phyloP scores from a whole-genome alignment of 2,113 vertebrate species.

The Coturnix japonica region DNA sequence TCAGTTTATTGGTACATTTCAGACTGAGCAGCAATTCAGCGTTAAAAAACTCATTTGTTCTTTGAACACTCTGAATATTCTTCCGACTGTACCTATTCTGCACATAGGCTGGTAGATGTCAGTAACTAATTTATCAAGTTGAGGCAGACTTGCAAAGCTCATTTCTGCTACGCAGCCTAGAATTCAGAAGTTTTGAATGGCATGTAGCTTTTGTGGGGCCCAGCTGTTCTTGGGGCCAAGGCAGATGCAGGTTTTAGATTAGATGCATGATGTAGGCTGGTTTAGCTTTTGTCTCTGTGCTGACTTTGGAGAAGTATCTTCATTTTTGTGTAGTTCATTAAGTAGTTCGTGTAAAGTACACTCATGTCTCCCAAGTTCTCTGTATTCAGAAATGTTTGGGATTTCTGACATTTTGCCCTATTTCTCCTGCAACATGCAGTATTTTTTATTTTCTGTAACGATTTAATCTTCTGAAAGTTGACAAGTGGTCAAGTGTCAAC shows the following conservation, averaged over 20 bases:
- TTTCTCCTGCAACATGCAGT: not conserved
- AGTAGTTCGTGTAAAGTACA: not conserved
- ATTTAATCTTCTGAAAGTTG: not conserved
- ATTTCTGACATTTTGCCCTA: not conserved
- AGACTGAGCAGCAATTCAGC: not conserved
- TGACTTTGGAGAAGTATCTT: not conserved
- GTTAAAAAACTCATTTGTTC: not conserved
- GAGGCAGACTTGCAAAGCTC: not conserved
- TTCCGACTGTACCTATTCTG: not conserved
- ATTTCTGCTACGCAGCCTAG: not conserved
- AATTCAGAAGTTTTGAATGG: not conserved
- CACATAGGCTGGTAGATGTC: not conserved
- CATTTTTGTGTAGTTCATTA: not conserved
- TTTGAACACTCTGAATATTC: fast-evolving
- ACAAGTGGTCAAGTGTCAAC: no score
- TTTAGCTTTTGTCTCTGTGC: not conserved
- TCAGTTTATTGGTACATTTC: not conserved
- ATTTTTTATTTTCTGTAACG: not conserved
- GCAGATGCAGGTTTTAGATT: not conserved
- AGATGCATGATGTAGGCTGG: not conserved
- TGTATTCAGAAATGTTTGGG: not conserved
- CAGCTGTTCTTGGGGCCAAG: not conserved
- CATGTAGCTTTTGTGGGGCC: not conserved
- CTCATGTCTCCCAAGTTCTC: not conserved
- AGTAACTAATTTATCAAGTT: not conserved